Evolutionary conservation across 2,888 invertebrate genomes (phyloP).

Genomic region (Danaus chrysippus): DNA sequence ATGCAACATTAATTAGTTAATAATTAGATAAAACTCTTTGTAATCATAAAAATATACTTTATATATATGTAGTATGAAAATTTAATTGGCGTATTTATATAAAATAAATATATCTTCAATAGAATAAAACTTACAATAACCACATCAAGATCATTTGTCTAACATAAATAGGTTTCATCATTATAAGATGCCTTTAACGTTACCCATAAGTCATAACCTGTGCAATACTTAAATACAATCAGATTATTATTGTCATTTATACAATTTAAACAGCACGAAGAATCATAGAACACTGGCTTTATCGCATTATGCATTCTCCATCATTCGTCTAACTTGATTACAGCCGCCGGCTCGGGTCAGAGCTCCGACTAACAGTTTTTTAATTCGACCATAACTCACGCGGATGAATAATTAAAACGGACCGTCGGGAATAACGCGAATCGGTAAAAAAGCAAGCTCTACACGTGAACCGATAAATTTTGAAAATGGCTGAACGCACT

Average conservation of each 20-base stretch:
- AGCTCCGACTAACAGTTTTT: slow-evolving; percentile 76
- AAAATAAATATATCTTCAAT: too few species aligned
- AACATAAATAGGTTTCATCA: too few species aligned
- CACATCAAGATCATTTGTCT: too few species aligned
- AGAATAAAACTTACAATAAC: too few species aligned
- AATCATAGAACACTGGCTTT: slow-evolving; percentile 22
- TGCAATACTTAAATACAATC: too few species aligned
- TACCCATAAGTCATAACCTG: too few species aligned
- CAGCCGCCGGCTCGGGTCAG: slow-evolving; percentile 63
- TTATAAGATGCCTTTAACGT: too few species aligned
- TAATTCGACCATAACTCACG: slow-evolving; percentile 80
- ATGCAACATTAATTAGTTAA: too few species aligned
- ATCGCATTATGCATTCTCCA: slow-evolving; percentile 70
- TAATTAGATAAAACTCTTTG: too few species aligned
- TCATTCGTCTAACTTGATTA: slow-evolving; percentile 75
- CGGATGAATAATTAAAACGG: slow-evolving; percentile 78
- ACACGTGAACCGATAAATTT: slow-evolving; percentile 66
- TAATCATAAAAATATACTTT: too few species aligned
- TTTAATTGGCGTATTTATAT: too few species aligned
- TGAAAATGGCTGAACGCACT: slow-evolving; percentile 72
- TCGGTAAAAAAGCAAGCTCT: slow-evolving; percentile 63
- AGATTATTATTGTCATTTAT: background rate
- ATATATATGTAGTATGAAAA: too few species aligned
- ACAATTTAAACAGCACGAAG: slow-evolving; percentile 2
- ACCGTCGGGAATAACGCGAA: slow-evolving; percentile 68